Conservation (phyloP, 2,888 invertebrate species). For the Platycnemis pennipes region DNA sequence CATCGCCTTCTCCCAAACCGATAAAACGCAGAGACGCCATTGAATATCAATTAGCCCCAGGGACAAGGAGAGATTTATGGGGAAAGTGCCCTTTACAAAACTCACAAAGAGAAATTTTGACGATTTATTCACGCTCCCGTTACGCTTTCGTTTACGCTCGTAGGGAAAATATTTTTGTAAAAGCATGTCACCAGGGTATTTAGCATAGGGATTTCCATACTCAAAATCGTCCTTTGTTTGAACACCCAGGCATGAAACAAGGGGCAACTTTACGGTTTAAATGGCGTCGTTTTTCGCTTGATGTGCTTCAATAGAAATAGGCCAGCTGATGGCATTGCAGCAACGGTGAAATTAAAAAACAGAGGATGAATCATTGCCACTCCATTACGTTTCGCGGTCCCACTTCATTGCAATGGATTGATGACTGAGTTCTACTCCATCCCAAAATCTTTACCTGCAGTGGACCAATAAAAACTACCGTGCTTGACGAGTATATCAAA, state of each 20-base stretch:
- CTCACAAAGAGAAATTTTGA: slow-evolving; percentile 19
- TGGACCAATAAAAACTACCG: too few species aligned
- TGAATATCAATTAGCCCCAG: slow-evolving; percentile 45
- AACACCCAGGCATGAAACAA: neutral
- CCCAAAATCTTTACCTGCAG: too few species aligned
- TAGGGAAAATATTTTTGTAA: neutral
- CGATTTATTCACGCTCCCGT: slow-evolving; percentile 22
- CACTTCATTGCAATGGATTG: too few species aligned
- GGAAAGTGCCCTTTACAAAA: slow-evolving; percentile 34
- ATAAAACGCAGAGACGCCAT: slow-evolving; percentile 32
- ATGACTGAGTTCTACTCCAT: too few species aligned
- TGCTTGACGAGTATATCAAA: too few species aligned
- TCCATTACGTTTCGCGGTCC: too few species aligned
- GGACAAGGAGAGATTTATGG: slow-evolving; percentile 23
- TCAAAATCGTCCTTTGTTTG: neutral
- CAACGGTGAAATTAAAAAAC: too few species aligned
- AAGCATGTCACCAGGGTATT: neutral
- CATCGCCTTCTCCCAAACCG: slow-evolving; percentile 10
- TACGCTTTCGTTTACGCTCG: slow-evolving; percentile 6
- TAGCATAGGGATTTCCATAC: neutral
- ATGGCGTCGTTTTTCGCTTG: neutral
- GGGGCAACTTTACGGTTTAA: neutral
- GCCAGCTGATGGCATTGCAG: too few species aligned
- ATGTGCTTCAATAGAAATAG: neutral
- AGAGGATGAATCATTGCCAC: too few species aligned